phyloP scores from a whole-genome alignment of 2,113 vertebrate genomes.

The Gila orcuttii region DNA sequence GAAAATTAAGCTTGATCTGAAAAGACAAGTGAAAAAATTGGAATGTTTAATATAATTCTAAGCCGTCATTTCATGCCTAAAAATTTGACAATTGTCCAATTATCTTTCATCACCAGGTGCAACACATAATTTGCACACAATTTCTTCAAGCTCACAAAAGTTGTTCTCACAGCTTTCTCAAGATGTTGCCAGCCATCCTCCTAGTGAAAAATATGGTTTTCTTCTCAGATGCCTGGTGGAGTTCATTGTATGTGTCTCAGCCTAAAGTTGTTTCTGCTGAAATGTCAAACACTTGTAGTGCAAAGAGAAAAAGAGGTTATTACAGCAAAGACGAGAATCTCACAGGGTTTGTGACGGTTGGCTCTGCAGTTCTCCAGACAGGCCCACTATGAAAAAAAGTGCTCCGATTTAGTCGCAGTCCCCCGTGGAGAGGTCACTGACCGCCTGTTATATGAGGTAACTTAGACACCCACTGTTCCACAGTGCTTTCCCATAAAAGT shows the following conservation, averaged over 20 bases:
- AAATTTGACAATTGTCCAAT: not conserved
- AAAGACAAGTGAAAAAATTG: not conserved
- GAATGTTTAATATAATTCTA: not conserved
- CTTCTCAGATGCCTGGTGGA: slow-evolving; percentile 4
- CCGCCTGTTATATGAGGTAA: not conserved
- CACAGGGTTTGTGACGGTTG: slow-evolving; percentile 6
- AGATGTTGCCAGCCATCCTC: slow-evolving; percentile 7
- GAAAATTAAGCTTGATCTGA: not conserved
- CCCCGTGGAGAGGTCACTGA: slow-evolving; percentile 5
- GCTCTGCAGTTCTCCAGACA: slow-evolving; percentile 4
- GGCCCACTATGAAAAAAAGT: not conserved
- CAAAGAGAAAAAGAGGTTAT: slow-evolving; percentile 8
- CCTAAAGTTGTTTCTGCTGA: slow-evolving; percentile 3
- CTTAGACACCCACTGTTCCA: not conserved
- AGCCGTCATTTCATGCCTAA: not conserved
- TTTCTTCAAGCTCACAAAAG: not conserved
- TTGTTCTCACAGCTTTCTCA: slow-evolving; percentile 1
- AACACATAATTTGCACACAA: not conserved
- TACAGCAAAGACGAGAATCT: slow-evolving; percentile 13
- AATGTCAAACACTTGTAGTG: slow-evolving; percentile 30
- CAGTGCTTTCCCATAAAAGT: not conserved
- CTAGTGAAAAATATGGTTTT: not conserved
- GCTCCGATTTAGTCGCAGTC: not conserved
- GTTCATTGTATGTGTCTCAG: not conserved
- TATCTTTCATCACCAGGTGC: not conserved